These are phyloP conservation scores for Hyposoter didymator DNA, from an alignment of 2,888 invertebrate species.

Conservation along the genomic window DNA sequence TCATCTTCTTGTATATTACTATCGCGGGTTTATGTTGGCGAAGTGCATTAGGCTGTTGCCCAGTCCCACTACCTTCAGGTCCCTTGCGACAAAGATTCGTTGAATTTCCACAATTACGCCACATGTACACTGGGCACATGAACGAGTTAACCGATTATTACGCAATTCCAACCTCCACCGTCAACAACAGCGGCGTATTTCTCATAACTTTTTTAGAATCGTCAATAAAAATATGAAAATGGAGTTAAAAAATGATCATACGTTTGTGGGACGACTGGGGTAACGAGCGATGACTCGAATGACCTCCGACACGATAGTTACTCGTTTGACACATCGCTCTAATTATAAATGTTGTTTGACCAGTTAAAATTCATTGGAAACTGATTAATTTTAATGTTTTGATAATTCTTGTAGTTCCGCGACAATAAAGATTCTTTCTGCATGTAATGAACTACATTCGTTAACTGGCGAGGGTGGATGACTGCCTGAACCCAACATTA, in stretches of 20 bases:
- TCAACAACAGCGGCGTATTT: not conserved
- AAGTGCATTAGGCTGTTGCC: not conserved
- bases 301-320: not conserved
- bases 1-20: not conserved
- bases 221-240: not conserved
- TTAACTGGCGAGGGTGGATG: conserved; percentile 1
- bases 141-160: conserved; percentile 17
- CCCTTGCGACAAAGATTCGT: conserved; percentile 8
- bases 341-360: not conserved
- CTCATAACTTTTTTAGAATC: conserved; percentile 3
- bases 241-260: not conserved
- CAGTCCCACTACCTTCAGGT: conserved; percentile 7
- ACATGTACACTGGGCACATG: conserved; percentile 23
- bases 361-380: not conserved
- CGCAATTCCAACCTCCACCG: not conserved
- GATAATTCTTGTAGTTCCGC: not conserved
- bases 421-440: not conserved
- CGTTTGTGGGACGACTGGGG: not conserved
- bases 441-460: not conserved
- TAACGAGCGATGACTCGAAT: not conserved
- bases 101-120: conserved; percentile 31
- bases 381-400: not conserved
- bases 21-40: not conserved
- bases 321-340: not conserved
- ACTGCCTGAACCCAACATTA: not conserved